These are phyloP conservation scores for Bombus polaris DNA, from an alignment of 1,140 invertebrate genomes.

Conservation along the genomic window DNA sequence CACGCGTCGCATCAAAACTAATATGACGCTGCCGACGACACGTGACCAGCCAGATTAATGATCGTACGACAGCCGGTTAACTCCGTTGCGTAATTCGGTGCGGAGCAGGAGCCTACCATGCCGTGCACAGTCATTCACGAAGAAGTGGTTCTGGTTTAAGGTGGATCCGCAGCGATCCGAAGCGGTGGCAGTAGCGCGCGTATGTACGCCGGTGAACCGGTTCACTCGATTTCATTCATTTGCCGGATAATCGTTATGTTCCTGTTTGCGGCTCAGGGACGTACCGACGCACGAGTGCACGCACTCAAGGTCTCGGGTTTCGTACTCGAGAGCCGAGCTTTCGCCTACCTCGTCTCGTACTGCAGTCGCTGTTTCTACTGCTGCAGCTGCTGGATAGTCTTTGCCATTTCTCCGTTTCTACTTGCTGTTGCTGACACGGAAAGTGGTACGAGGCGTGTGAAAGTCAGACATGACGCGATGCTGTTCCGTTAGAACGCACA, in stretches of 20 bases:
- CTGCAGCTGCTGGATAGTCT: not conserved
- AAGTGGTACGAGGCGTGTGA: constrained; percentile 21
- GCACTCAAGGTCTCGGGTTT: constrained; percentile 68
- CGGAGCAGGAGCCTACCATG: constrained; percentile 32
- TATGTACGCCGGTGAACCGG: constrained; percentile 49
- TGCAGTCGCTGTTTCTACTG: not conserved
- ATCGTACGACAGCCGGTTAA: constrained; percentile 35
- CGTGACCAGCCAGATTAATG: constrained; percentile 31
- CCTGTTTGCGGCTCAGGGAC: constrained; percentile 77
- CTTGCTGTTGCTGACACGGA: not conserved
- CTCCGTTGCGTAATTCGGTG: constrained; percentile 46
- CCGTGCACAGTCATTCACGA: constrained; percentile 53
- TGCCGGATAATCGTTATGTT: constrained; percentile 77
- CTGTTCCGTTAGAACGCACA: not conserved
- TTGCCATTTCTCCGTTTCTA: not conserved
- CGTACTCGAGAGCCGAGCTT: not conserved
- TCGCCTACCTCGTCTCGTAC: not conserved
- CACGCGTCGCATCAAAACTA: not conserved
- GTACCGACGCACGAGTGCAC: constrained; percentile 62
- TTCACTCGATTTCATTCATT: constrained; percentile 79
- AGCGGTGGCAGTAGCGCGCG: constrained; percentile 1
- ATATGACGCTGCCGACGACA: not conserved
- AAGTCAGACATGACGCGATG: constrained; percentile 9
- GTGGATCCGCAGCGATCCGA: constrained; percentile 46
- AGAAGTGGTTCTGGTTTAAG: constrained; percentile 49